phyloP scores from a whole-genome alignment of 2,797 vertebrate species.

The Gouania willdenowi region DNA sequence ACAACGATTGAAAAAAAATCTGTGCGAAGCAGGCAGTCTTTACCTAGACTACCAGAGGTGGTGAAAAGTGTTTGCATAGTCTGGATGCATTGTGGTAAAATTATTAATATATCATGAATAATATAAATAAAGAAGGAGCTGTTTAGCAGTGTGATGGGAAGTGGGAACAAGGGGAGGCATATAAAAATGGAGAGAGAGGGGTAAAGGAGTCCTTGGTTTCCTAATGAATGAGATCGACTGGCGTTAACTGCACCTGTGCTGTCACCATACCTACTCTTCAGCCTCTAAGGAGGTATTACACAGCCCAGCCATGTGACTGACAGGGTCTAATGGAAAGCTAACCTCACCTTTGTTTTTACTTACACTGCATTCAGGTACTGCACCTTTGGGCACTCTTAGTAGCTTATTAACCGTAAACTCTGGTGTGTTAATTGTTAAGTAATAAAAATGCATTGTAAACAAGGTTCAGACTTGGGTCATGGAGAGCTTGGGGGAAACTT shows the following conservation, averaged over 20 bases:
- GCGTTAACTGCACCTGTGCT: conserved; percentile 21
- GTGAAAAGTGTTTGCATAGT: conserved; percentile 42
- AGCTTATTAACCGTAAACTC: neutral
- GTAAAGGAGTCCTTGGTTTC: neutral
- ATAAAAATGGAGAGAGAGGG: neutral
- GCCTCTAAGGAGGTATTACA: conserved; percentile 17
- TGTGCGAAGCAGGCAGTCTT: conserved; percentile 20
- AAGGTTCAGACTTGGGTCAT: neutral
- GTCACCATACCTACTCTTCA: conserved; percentile 22
- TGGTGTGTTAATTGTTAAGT: neutral
- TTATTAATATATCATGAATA: conserved; percentile 22
- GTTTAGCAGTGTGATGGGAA: conserved; percentile 6
- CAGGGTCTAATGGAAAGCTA: neutral
- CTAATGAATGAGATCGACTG: conserved; percentile 31
- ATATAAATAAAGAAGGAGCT: conserved; percentile 30
- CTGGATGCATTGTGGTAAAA: conserved; percentile 20
- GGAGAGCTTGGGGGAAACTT: neutral
- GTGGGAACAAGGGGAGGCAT: conserved; percentile 1
- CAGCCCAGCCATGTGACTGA: conserved; percentile 4
- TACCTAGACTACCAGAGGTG: conserved; percentile 30
- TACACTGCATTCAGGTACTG: neutral
- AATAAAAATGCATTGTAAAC: neutral
- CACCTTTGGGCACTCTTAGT: neutral
- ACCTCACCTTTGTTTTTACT: neutral
- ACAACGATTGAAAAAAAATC: too few relatives aligned